Base-by-base conservation (phyloP, 2,113 vertebrate genomes). In the Aptenodytes forsteri region DNA sequence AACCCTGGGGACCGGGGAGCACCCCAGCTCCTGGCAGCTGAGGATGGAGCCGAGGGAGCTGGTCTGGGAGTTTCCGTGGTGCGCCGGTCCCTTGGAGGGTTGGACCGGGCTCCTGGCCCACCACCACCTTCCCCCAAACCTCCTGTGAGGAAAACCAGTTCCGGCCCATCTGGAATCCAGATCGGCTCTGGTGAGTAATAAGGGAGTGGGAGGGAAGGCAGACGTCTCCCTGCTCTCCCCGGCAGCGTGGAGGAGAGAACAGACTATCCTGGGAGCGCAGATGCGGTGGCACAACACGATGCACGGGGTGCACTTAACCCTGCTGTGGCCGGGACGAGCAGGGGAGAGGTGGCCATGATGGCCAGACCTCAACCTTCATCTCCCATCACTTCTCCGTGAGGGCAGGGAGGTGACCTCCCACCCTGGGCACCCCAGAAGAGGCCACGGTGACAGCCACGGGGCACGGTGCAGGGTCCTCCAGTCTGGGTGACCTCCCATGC, bases 131-230 rank as follows among this genome's bases (percentile, higher is more conserved):
- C 86, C 86, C 59, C 71, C 79, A 70, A 52, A 71, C 32, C 59
- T 88, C 40, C 56, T 55, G 83, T n/a, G 75, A 78, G 67, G n/a
- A 79, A 70, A 89, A 46, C 7, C 3, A 13, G 66, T 95, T 93
- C 87, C 13, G 56, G 76, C 78, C 97, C 97, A 97, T 98, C 96
- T 97, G 97, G 76, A 97, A 89, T 67, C 70, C 96, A 95, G 91
- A 85, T 90, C n/a, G 14, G 67, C 89, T 84, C 23, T 4, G 14
- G 87, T 97, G 96, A 97, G 91, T 96, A 95, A 95, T 79, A 1
- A 32, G 16, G 49, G 89, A 93, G 97, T 97, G 83, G 97, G 97
- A 96, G 96, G 96, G 62, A 89, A 97, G 95, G 96, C 96, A 97
- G 95, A 95, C 92, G 9, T 83, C 90, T 92, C 90, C 79, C 73